phyloP scores from a whole-genome alignment of 2,113 vertebrate genomes.

The Nematolebias whitei region DNA sequence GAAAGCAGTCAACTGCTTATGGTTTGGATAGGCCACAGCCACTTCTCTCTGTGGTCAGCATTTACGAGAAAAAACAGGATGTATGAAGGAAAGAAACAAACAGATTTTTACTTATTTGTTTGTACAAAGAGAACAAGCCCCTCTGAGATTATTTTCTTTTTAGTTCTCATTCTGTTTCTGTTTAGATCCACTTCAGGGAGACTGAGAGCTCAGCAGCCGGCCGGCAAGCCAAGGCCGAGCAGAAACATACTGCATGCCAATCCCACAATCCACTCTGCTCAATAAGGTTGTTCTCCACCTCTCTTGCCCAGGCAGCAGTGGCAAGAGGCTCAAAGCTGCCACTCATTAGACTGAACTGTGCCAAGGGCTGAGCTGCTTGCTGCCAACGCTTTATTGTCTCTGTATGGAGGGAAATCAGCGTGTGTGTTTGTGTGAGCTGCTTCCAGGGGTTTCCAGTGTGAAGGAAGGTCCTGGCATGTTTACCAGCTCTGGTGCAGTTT shows the following conservation, averaged over 20 bases:
- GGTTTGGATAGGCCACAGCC: slow-evolving; percentile 63
- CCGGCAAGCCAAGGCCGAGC: slow-evolving; percentile 53
- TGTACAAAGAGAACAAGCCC: slow-evolving; percentile 61
- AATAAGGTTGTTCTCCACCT: slow-evolving; percentile 41
- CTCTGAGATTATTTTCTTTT: slow-evolving; percentile 56
- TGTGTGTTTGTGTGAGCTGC: slow-evolving; percentile 34
- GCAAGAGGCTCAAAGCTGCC: slow-evolving; percentile 65
- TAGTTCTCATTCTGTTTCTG: slow-evolving; percentile 35
- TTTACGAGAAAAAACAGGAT: slow-evolving; percentile 52
- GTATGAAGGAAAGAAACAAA: slow-evolving; percentile 55
- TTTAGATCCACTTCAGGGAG: slow-evolving; percentile 58
- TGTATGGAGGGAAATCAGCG: slow-evolving; percentile 37
- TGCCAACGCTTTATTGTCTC: slow-evolving; percentile 66
- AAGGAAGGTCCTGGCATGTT: slow-evolving; percentile 13
- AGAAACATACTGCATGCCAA: slow-evolving; percentile 46
- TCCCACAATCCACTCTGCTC: slow-evolving; percentile 50
- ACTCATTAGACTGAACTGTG: slow-evolving; percentile 73
- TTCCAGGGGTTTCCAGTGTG: slow-evolving; percentile 44
- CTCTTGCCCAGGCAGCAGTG: slow-evolving; percentile 49
- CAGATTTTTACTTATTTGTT: slow-evolving; percentile 72
- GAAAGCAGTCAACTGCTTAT: slow-evolving; percentile 57
- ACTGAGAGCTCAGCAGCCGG: slow-evolving; percentile 47
- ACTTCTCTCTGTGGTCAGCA: slow-evolving; percentile 62
- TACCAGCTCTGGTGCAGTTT: slow-evolving; percentile 1
- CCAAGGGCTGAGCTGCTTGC: slow-evolving; percentile 65